Conservation (phyloP, 92 coral and sea anemone species). For the Desmophyllum pertusum region DNA sequence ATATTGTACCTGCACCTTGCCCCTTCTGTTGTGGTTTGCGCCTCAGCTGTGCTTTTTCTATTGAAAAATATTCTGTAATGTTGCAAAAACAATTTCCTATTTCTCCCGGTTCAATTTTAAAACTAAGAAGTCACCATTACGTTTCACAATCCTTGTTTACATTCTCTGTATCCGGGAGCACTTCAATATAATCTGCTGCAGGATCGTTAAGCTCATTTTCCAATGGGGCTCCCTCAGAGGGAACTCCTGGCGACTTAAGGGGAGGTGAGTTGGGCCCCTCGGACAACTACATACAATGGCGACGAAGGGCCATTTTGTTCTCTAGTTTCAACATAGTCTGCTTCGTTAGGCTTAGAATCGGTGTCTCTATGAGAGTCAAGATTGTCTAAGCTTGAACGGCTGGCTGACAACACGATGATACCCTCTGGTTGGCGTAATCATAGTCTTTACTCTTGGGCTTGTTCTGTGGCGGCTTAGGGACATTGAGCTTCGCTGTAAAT, state of each 20-base stretch:
- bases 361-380: neutral
- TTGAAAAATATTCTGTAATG: too few relatives aligned
- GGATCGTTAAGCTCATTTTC: neutral
- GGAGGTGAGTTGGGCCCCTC: slow-evolving; percentile 28
- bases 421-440: slow-evolving; percentile 37
- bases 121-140: neutral
- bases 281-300: slow-evolving; percentile 19
- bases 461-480: slow-evolving; percentile 10
- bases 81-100: too few relatives aligned
- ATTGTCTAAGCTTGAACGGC: slow-evolving; percentile 27
- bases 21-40: too few relatives aligned
- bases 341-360: neutral
- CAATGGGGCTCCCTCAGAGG: neutral
- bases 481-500: slow-evolving; percentile 6
- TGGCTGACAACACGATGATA: neutral
- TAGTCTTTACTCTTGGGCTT: slow-evolving; percentile 20
- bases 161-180: neutral
- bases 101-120: too few relatives aligned
- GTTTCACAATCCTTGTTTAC: neutral
- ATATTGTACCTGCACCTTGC: too few relatives aligned
- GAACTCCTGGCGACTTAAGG: neutral
- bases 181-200: slow-evolving; percentile 14
- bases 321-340: slow-evolving; percentile 1
- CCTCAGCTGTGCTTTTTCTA: too few relatives aligned
- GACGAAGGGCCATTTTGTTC: slow-evolving; percentile 12